Evolutionary conservation across 92 coral and sea anemone genomes (phyloP).

Genomic region (Scolanthus callimorphus): DNA sequence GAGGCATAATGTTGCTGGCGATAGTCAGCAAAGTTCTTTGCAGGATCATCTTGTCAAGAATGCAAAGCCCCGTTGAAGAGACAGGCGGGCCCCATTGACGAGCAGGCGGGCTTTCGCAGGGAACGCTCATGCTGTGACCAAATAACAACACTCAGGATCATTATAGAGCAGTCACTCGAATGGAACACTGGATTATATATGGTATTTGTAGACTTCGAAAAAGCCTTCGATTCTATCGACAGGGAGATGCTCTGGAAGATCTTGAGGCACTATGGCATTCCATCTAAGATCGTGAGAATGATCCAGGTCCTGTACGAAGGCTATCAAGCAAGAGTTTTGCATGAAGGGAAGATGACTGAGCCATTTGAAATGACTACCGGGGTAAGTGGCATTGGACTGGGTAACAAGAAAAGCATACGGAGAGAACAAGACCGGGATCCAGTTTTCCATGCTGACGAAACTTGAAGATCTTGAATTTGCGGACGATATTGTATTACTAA

Average conservation of each 20-base stretch:
- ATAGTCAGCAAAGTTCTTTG: constrained; percentile 8
- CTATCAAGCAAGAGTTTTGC: constrained; percentile 2
- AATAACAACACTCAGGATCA: neutral
- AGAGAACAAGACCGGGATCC: constrained; percentile 6
- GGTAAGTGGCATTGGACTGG: constrained; percentile 6
- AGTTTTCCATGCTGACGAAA: neutral
- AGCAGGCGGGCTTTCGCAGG: constrained; percentile 18
- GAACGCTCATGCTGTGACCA: constrained; percentile 14
- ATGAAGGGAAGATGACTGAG: constrained; percentile 7
- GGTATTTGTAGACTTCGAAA: constrained; percentile 11
- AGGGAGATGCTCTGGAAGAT: constrained; percentile 4
- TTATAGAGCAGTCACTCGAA: neutral
- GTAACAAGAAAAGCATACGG: constrained; percentile 4
- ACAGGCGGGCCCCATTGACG: no score
- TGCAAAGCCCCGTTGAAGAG: constrained; percentile 1
- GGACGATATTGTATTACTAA: constrained; percentile 12
- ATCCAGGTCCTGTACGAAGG: neutral
- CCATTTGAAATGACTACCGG: constrained; percentile 4
- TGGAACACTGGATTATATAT: constrained; percentile 1
- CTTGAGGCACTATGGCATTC: constrained; percentile 7
- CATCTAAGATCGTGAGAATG: neutral
- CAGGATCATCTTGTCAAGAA: constrained; percentile 1
- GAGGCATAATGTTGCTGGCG: constrained; percentile 5
- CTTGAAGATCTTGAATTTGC: constrained; percentile 9
- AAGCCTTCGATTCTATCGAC: neutral